These are phyloP conservation scores for Pandion haliaetus DNA, from an alignment of 2,113 vertebrate species.

Conservation along the genomic window DNA sequence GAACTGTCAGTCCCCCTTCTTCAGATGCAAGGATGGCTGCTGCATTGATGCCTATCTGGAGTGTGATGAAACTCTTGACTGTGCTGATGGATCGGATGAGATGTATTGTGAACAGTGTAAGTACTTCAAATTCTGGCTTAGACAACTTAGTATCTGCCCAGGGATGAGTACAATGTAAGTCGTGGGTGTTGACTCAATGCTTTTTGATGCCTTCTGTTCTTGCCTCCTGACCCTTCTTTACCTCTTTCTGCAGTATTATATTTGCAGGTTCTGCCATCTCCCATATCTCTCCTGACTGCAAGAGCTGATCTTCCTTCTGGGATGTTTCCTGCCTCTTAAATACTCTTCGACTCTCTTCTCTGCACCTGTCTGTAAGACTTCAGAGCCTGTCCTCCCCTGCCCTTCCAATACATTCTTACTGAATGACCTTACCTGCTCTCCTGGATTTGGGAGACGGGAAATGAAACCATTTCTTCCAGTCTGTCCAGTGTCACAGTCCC, in stretches of 20 bases:
- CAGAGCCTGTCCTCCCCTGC: neutral
- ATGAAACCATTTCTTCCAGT: neutral
- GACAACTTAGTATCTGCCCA: neutral
- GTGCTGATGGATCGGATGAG: constrained; percentile 87
- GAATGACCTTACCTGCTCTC: neutral
- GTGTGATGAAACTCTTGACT: constrained; percentile 83
- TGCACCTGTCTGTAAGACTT: neutral
- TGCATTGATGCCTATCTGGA: constrained; percentile 86
- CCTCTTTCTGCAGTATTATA: neutral
- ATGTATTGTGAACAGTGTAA: constrained; percentile 79
- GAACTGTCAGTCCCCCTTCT: constrained; percentile 74
- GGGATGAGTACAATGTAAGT: neutral
- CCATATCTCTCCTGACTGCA: neutral
- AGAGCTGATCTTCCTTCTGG: neutral
- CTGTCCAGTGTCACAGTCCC: neutral
- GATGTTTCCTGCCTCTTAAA: neutral
- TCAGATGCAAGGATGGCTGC: constrained; percentile 86
- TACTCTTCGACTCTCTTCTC: neutral
- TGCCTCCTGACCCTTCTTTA: neutral
- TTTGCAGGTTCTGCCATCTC: neutral
- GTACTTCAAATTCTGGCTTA: constrained; percentile 2
- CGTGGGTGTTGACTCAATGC: neutral
- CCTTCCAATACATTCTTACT: neutral
- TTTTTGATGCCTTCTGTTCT: neutral
- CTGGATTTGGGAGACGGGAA: neutral